Conservation (phyloP, 2,113 vertebrate species). For the Muntiacus muntjak region DNA sequence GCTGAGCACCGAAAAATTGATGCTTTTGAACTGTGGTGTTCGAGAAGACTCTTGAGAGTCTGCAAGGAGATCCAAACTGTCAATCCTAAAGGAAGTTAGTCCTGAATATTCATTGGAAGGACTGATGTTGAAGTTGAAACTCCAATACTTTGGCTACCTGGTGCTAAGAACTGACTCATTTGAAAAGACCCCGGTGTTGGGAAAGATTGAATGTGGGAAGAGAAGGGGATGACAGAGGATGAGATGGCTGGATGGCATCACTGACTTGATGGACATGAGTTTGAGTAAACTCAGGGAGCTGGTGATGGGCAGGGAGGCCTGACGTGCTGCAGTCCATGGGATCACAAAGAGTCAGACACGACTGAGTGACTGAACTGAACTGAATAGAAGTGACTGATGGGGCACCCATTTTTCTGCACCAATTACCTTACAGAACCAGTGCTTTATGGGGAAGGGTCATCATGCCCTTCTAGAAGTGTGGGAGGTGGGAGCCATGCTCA, state of each 20-base stretch:
- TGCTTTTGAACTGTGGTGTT: background rate
- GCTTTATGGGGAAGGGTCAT: background rate
- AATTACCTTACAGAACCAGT: background rate
- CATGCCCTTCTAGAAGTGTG: background rate
- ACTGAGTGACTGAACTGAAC: background rate
- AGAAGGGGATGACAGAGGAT: background rate
- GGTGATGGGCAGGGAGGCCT: background rate
- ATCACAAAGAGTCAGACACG: background rate
- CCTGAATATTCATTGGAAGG: background rate
- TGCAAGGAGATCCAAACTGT: background rate
- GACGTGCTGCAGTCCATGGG: background rate
- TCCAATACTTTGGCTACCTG: background rate
- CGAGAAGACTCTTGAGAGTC: background rate
- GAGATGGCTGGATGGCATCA: background rate
- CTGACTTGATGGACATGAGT: background rate
- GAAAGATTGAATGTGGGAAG: background rate
- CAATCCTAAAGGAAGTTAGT: background rate
- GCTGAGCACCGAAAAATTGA: background rate
- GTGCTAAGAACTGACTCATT: background rate
- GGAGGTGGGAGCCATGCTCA: background rate
- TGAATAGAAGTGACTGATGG: background rate
- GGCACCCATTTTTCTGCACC: background rate
- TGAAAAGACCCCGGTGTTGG: background rate
- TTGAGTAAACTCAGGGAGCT: background rate
- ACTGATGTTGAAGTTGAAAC: background rate